Conservation (phyloP, 2,113 vertebrate species). For the Sarotherodon lohbergeri region DNA sequence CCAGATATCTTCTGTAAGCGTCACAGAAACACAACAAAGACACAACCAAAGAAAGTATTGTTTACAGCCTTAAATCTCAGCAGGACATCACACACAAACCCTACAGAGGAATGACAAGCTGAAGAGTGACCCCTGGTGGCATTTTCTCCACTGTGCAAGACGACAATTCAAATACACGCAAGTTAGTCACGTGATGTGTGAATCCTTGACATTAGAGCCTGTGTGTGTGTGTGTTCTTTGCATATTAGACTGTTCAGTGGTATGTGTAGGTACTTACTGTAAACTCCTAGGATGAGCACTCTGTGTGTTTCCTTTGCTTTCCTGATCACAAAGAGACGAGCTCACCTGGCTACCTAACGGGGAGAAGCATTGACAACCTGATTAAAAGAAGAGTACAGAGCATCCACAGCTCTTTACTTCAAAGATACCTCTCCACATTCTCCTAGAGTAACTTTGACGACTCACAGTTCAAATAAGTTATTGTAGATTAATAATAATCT, state of each 20-base stretch:
- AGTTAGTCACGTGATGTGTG: not conserved
- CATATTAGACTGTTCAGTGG: not conserved
- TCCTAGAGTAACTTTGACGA: not conserved
- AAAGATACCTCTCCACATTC: not conserved
- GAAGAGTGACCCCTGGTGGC: slow-evolving; percentile 34
- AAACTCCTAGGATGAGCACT: not conserved
- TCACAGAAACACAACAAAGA: not conserved
- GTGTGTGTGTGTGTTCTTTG: not conserved
- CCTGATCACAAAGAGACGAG: not conserved
- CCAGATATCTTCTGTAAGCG: not conserved
- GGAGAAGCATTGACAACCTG: not conserved
- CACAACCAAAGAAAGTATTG: not conserved
- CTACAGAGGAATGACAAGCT: not conserved
- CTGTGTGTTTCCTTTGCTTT: not conserved
- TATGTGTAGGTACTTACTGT: slow-evolving; percentile 6
- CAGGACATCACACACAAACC: not conserved
- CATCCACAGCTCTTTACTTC: not conserved
- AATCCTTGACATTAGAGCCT: not conserved
- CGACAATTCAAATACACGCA: not conserved
- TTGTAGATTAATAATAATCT: not conserved
- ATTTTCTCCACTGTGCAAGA: not conserved
- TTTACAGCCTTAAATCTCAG: not conserved
- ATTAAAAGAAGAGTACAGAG: not conserved
- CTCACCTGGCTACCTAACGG: not conserved
- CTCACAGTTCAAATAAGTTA: not conserved